A percentile compares a stretch with the other conserved stretches of the same genome.
These are phyloP conservation scores for Falco novaeseelandiae DNA, from an alignment of 2,797 vertebrate species.

Conservation along the genomic window DNA sequence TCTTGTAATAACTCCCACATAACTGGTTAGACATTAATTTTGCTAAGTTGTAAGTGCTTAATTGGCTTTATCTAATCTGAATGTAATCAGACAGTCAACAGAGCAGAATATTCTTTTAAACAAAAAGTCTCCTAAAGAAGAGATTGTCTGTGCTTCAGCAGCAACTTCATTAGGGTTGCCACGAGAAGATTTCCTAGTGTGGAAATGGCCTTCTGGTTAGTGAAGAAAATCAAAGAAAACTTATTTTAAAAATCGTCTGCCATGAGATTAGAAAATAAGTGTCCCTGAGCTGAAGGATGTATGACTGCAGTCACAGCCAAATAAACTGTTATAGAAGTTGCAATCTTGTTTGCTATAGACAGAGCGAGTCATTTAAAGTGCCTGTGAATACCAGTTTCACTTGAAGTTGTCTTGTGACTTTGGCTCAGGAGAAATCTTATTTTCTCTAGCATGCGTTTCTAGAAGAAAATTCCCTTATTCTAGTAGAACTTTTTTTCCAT, in stretches of 20 bases:
- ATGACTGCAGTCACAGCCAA: neutral
- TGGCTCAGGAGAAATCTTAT: neutral
- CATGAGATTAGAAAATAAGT: neutral
- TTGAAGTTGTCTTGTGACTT: neutral
- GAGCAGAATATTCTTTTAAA: neutral
- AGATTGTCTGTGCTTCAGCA: neutral
- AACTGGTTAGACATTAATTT: neutral
- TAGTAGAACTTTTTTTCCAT: neutral
- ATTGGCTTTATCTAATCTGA: neutral
- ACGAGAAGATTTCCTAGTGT: neutral
- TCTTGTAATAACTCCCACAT: neutral
- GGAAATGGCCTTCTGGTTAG: neutral
- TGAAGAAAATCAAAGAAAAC: neutral
- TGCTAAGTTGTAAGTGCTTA: neutral
- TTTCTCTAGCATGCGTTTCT: neutral
- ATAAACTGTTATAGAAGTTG: neutral
- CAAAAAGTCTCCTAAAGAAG: neutral
- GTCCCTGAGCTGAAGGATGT: neutral
- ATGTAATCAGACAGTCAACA: neutral
- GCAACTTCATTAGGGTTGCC: neutral
- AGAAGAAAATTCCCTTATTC: neutral
- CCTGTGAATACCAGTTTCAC: neutral
- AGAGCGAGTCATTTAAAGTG: neutral
- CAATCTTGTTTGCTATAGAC: neutral
- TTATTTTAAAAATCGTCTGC: neutral